Conservation (phyloP, 2,113 vertebrate genomes). For the Naja naja region DNA sequence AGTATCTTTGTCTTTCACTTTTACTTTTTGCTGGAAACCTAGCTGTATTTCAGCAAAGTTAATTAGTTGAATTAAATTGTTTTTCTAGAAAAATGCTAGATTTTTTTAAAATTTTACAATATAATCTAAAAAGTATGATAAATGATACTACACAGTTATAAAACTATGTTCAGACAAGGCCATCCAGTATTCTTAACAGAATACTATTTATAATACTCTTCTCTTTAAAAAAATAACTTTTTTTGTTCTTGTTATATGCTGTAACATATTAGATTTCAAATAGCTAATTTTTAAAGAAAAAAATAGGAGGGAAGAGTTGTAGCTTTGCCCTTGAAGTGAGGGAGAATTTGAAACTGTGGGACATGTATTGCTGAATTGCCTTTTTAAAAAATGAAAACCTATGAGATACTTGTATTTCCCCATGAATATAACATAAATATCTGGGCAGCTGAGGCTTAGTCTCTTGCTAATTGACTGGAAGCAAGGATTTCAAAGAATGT, state of each 20-base stretch:
- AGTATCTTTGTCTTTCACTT: neutral
- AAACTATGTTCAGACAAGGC: neutral
- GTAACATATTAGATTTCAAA: neutral
- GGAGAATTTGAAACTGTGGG: neutral
- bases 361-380: neutral
- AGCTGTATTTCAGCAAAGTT: neutral
- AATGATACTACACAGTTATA: neutral
- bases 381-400: neutral
- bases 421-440: neutral
- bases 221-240: neutral
- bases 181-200: constrained; percentile 13
- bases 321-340: neutral
- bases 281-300: neutral
- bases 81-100: neutral
- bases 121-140: neutral
- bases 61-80: neutral
- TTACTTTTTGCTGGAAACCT: constrained; percentile 11
- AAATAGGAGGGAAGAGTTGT: neutral
- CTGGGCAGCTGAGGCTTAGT: neutral
- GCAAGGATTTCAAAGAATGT: neutral
- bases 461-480: neutral
- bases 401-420: neutral
- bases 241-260: neutral
- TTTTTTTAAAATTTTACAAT: neutral
- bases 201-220: neutral